Percentiles rank a stretch among this genome's conserved stretches.
Conservation (phyloP, 2,113 vertebrate genomes). For the Clinocottus analis region DNA sequence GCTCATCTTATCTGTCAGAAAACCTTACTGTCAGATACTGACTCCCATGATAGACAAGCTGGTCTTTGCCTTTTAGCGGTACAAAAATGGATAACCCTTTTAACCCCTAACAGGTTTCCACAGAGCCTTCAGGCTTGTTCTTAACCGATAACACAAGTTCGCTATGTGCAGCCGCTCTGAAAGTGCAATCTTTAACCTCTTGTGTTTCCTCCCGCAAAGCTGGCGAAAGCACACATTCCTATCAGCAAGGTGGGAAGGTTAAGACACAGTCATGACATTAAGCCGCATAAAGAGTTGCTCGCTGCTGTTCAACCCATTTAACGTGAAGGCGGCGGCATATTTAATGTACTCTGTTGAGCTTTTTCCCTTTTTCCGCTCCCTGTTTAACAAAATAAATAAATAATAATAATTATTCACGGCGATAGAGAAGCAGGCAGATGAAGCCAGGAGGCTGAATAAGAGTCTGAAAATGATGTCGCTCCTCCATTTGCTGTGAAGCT, state of each 20-base stretch:
- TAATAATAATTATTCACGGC: background rate
- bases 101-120: slow-evolving; percentile 41
- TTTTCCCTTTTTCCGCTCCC: slow-evolving; percentile 22
- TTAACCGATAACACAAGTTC: background rate
- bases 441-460: slow-evolving; percentile 44
- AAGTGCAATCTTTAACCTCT: slow-evolving; percentile 20
- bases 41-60: slow-evolving; percentile 4
- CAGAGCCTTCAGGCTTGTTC: slow-evolving; percentile 22
- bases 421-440: slow-evolving; percentile 47
- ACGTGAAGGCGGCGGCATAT: slow-evolving; percentile 63
- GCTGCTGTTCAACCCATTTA: slow-evolving; percentile 49
- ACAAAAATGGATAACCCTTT: slow-evolving; percentile 38
- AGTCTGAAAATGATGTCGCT: slow-evolving; percentile 56
- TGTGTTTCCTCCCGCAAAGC: slow-evolving; percentile 4
- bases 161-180: slow-evolving; percentile 8
- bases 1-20: slow-evolving; percentile 24
- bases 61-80: slow-evolving; percentile 16
- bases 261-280: slow-evolving; percentile 52
- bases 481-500: slow-evolving; percentile 37
- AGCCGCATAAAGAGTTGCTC: slow-evolving; percentile 25
- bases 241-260: slow-evolving; percentile 45
- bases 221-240: slow-evolving; percentile 20
- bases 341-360: slow-evolving; percentile 54
- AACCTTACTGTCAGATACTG: slow-evolving; percentile 5
- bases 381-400: background rate